phyloP scores from a whole-genome alignment of 2,888 invertebrate species.

The Drosophila mettleri region DNA sequence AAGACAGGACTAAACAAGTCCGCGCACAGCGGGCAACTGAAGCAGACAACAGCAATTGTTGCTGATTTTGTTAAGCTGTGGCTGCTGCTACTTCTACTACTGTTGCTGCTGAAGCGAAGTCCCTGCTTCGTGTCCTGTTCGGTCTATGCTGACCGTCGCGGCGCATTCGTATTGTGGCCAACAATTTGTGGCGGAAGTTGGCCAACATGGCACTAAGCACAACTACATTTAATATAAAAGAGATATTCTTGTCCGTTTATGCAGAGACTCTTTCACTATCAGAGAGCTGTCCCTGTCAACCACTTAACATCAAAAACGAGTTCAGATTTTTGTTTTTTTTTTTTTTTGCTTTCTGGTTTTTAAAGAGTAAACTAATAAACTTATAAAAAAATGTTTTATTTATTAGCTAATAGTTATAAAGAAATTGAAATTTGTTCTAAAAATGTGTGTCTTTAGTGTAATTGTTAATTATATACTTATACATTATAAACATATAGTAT shows the following conservation, averaged over 20 bases:
- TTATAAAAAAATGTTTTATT: conserved; percentile 61
- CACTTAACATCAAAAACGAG: neutral
- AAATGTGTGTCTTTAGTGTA: conserved; percentile 50
- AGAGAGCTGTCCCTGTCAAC: neutral
- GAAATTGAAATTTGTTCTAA: conserved; percentile 72
- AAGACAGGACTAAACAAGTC: conserved; percentile 58
- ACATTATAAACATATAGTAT: conserved; percentile 43
- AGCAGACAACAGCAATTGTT: conserved; percentile 70
- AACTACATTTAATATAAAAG: neutral
- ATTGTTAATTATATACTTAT: conserved; percentile 45
- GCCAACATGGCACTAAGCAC: neutral
- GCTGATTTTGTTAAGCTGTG: conserved; percentile 75
- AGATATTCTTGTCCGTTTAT: neutral
- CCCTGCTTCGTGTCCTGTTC: conserved; percentile 50
- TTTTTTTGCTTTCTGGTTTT: conserved; percentile 24
- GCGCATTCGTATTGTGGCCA: conserved; percentile 38
- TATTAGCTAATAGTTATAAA: conserved; percentile 71
- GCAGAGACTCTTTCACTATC: neutral
- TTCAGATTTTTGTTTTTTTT: neutral
- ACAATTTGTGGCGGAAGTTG: conserved; percentile 17
- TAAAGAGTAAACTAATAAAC: conserved; percentile 52
- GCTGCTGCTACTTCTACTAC: conserved; percentile 18
- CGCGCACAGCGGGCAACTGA: conserved; percentile 81
- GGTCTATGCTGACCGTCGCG: conserved; percentile 51
- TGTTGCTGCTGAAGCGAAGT: conserved; percentile 53